These are phyloP conservation scores for Andrena minutula DNA, from an alignment of 2,888 invertebrate species.

Conservation along the genomic window DNA sequence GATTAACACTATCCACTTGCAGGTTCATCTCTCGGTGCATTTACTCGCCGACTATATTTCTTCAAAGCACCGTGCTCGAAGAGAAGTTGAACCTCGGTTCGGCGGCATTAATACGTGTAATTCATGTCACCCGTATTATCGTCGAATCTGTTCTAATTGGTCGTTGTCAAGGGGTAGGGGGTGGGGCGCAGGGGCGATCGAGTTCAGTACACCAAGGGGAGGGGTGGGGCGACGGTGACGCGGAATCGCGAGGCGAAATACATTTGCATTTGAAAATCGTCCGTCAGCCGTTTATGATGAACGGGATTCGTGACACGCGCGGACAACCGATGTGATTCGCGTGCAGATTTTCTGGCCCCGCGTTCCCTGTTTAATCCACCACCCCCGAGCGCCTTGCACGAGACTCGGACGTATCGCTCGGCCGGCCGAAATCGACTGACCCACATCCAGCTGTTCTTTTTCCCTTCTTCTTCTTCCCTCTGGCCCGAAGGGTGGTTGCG, in stretches of 20 bases:
- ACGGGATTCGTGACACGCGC: slow-evolving; percentile 59
- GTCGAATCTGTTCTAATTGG: slow-evolving; percentile 62
- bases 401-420: background rate
- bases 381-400: background rate
- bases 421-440: background rate
- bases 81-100: background rate
- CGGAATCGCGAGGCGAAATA: slow-evolving; percentile 55
- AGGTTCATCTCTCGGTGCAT: too few species aligned
- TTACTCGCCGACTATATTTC: background rate
- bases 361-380: slow-evolving; percentile 4
- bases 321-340: slow-evolving; percentile 58
- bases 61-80: background rate
- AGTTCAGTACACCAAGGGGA: slow-evolving; percentile 45
- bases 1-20: too few species aligned
- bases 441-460: background rate
- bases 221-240: slow-evolving; percentile 56
- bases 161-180: slow-evolving; percentile 5
- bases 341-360: slow-evolving; percentile 59
- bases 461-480: background rate
- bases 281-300: slow-evolving; percentile 56
- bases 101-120: slow-evolving; percentile 36
- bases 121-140: slow-evolving; percentile 49
- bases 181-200: slow-evolving; percentile 32
- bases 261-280: slow-evolving; percentile 70
- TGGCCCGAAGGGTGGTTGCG: background rate